Conservation (phyloP, 1,140 invertebrate genomes). For the Drosophila repletoides region DNA sequence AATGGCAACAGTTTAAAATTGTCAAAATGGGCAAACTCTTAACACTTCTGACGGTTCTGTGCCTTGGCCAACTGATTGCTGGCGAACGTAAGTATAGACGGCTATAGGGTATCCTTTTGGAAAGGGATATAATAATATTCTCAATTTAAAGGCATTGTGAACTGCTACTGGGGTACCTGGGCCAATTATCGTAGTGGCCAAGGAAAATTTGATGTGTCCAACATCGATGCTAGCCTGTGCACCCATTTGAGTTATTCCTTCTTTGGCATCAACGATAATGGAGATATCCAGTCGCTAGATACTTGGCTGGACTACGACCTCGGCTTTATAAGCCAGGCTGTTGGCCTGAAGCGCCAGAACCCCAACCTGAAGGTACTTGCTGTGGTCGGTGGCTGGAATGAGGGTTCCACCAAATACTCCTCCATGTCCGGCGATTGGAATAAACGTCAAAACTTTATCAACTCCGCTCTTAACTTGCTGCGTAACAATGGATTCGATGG, state of each 20-base stretch:
- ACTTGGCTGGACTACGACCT: slow-evolving; percentile 63
- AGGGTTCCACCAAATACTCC: slow-evolving; percentile 87
- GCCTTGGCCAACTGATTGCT: slow-evolving; percentile 33
- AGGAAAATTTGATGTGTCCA: slow-evolving; percentile 86
- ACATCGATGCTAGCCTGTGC: slow-evolving; percentile 87
- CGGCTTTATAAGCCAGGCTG: slow-evolving; percentile 83
- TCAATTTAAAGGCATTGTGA: slow-evolving; percentile 82
- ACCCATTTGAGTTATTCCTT: slow-evolving; percentile 90
- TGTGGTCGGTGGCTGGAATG: slow-evolving; percentile 91
- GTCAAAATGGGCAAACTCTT: slow-evolving; percentile 48
- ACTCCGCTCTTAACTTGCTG: slow-evolving; percentile 84
- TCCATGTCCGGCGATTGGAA: slow-evolving; percentile 83
- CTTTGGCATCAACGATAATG: slow-evolving; percentile 84
- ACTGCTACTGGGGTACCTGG: slow-evolving; percentile 90
- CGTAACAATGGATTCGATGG: slow-evolving; percentile 88
- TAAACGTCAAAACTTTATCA: slow-evolving; percentile 85
- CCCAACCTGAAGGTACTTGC: slow-evolving; percentile 86
- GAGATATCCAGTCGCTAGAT: slow-evolving; percentile 76
- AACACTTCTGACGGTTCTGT: slow-evolving; percentile 28
- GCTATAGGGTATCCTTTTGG: too few relatives aligned
- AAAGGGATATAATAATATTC: neutral
- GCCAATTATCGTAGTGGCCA: slow-evolving; percentile 86
- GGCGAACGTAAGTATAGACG: slow-evolving; percentile 46
- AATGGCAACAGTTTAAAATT: slow-evolving; percentile 7
- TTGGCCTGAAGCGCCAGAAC: slow-evolving; percentile 85